Base-by-base conservation (phyloP, 1,140 invertebrate species). In the Euwallacea similis region DNA sequence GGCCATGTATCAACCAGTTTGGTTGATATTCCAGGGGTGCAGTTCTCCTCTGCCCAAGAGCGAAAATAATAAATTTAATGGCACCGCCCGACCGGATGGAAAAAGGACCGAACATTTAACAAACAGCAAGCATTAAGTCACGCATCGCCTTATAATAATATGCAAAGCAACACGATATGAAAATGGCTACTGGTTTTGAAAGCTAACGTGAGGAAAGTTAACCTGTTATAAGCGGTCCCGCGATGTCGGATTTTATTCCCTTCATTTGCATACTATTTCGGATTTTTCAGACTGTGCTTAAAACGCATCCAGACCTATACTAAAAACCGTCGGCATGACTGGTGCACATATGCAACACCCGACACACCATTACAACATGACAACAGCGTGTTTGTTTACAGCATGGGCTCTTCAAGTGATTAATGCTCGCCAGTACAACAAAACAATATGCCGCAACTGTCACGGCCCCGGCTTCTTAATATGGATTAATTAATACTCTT, bases 141-240 rank as follows among this genome's bases (percentile, higher is more conserved):
- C 66, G 66, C 66, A 68, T 59, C 16, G 56, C 10, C 44, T 60
- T 53, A 50, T 68, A 68, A 68, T 68, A 68, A 60, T 68, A 68
- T 68, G 66, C 66, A 68, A 68, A 68, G 66, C 66, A 60, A 68
- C 58, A 53, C 66, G 56, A 68, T 61, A 68, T 68, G 66, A 68
- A 68, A 68, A 68, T 68, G 55, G 66, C 66, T 68, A 68, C 66
- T 68, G 66, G 66, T 68, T 68, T 68, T 68, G 55, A 68, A 68
- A 68, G 42, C 66, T 61, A 61, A 68, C 58, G 66, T 61, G 56
- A 56, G 64, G 53, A 66, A 66, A 66, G 64, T 66, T 66, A 66
- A 66, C 64, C 64, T 66, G 64, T 66, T 66, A 66, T 66, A 66
- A 55, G 42, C 64, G 16, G 47, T 53, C 62, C 16, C 62, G 33